Percentiles rank a stretch among this genome's conserved stretches.
Evolutionary conservation across 2,113 vertebrate species (phyloP).

Genomic region (Cebidichthys violaceus): DNA sequence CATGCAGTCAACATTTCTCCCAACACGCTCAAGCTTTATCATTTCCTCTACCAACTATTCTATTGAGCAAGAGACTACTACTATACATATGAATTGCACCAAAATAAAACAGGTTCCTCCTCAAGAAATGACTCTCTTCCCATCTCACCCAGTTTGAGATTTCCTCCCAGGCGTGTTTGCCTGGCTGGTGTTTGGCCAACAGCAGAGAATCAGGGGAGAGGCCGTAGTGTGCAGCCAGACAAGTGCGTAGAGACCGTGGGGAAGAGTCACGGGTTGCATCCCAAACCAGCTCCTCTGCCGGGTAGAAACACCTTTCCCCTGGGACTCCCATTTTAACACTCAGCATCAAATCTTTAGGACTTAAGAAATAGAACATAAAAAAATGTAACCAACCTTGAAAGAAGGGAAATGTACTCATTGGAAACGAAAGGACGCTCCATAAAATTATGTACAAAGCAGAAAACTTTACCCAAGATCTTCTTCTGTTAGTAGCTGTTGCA

Average conservation of each 20-base stretch:
- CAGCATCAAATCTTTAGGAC: conserved; percentile 89
- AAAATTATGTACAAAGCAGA: not conserved
- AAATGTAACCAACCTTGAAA: not conserved
- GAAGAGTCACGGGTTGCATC: conserved; percentile 87
- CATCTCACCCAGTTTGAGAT: conserved; percentile 90
- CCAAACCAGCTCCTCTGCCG: conserved; percentile 88
- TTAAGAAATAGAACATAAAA: conserved; percentile 58
- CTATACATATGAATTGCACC: not conserved
- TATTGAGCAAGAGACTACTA: not conserved
- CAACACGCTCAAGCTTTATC: not conserved
- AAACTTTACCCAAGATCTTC: conserved; percentile 89
- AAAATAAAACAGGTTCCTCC: not conserved
- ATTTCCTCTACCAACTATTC: not conserved
- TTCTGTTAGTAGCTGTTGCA: conserved; percentile 88
- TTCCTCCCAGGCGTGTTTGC: conserved; percentile 91
- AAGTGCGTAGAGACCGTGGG: conserved; percentile 82
- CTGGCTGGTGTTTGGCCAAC: conserved; percentile 93
- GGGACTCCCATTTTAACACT: conserved; percentile 88
- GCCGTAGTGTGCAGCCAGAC: conserved; percentile 85
- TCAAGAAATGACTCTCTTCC: conserved; percentile 3
- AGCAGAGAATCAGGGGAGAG: conserved; percentile 89
- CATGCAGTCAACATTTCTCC: not conserved
- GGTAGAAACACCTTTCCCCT: conserved; percentile 84
- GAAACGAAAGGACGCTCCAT: not conserved
- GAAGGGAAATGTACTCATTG: not conserved